Percentiles rank a stretch among this genome's conserved stretches.
phyloP scores from a whole-genome alignment of 2,888 invertebrate genomes.

The Patella pellucida region DNA sequence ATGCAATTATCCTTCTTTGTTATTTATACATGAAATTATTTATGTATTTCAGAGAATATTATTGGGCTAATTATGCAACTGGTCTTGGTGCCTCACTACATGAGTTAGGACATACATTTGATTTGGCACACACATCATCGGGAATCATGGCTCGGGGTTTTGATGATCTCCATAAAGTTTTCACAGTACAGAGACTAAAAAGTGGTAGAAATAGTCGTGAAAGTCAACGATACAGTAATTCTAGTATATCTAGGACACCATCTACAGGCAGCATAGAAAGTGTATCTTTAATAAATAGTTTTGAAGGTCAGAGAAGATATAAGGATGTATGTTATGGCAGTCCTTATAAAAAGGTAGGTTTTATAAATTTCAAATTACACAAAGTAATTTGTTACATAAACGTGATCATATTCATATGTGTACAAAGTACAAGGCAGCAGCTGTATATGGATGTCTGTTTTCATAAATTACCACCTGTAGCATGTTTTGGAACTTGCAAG shows the following conservation, averaged over 20 bases:
- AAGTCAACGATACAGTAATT: constrained; percentile 40
- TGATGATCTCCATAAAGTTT: constrained; percentile 68
- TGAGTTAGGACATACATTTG: constrained; percentile 94
- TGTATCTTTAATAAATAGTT: constrained; percentile 6
- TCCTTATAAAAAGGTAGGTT: constrained; percentile 50
- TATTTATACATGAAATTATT: not conserved
- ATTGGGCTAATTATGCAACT: constrained; percentile 90
- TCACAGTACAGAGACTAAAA: constrained; percentile 54
- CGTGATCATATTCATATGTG: too few species aligned
- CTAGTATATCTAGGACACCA: constrained; percentile 42
- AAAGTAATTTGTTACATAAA: too few species aligned
- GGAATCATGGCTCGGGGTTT: constrained; percentile 87
- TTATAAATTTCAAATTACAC: too few species aligned
- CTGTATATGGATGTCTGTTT: too few species aligned
- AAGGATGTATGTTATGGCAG: constrained; percentile 60
- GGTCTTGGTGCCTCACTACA: constrained; percentile 92
- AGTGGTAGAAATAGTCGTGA: constrained; percentile 33
- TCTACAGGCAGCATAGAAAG: constrained; percentile 41
- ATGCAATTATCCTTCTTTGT: not conserved
- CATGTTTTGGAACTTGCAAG: too few species aligned
- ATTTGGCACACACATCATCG: constrained; percentile 89
- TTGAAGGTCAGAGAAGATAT: constrained; percentile 35
- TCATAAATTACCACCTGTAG: too few species aligned
- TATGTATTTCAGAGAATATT: constrained; percentile 77
- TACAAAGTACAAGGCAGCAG: too few species aligned